A percentile compares a stretch with the other conserved stretches of the same genome.
Conservation (phyloP, 2,797 vertebrate genomes). For the Helostoma temminkii region DNA sequence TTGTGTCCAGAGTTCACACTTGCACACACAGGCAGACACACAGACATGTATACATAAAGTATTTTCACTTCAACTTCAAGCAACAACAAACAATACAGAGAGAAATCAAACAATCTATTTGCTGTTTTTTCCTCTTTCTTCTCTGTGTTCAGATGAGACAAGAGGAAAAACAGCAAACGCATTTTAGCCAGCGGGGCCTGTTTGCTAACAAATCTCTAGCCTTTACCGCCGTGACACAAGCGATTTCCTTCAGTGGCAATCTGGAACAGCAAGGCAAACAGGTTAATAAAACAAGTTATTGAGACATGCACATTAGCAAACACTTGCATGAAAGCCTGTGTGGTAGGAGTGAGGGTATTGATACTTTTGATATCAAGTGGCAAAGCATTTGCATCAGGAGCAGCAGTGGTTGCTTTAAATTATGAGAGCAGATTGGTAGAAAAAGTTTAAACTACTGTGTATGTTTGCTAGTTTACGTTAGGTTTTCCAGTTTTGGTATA, state of each 20-base stretch:
- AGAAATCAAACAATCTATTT: slow-evolving; percentile 56
- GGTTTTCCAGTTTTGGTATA: background rate
- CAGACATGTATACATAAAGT: slow-evolving; percentile 21
- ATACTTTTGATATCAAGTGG: slow-evolving; percentile 24
- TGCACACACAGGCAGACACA: slow-evolving; percentile 46
- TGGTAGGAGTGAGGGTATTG: slow-evolving; percentile 28
- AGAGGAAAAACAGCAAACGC: slow-evolving; percentile 64
- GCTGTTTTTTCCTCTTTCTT: slow-evolving; percentile 64
- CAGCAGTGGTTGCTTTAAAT: slow-evolving; percentile 27
- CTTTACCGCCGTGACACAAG: slow-evolving; percentile 80
- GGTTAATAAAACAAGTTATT: slow-evolving; percentile 91
- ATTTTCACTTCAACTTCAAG: slow-evolving; percentile 54
- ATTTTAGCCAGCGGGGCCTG: slow-evolving; percentile 50
- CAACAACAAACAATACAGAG: slow-evolving; percentile 51
- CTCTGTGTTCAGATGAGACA: slow-evolving; percentile 29
- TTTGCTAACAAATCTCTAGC: slow-evolving; percentile 71
- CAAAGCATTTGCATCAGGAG: slow-evolving; percentile 49
- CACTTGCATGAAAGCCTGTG: slow-evolving; percentile 42
- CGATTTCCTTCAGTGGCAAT: slow-evolving; percentile 85
- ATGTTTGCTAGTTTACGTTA: slow-evolving; percentile 40
- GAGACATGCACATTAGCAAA: slow-evolving; percentile 74
- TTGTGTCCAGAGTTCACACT: slow-evolving; percentile 85
- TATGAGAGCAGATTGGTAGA: slow-evolving; percentile 11
- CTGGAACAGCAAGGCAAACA: slow-evolving; percentile 99
- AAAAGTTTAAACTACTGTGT: slow-evolving; percentile 16